phyloP scores from a whole-genome alignment of 2,797 vertebrate species.

The Liasis olivaceus region DNA sequence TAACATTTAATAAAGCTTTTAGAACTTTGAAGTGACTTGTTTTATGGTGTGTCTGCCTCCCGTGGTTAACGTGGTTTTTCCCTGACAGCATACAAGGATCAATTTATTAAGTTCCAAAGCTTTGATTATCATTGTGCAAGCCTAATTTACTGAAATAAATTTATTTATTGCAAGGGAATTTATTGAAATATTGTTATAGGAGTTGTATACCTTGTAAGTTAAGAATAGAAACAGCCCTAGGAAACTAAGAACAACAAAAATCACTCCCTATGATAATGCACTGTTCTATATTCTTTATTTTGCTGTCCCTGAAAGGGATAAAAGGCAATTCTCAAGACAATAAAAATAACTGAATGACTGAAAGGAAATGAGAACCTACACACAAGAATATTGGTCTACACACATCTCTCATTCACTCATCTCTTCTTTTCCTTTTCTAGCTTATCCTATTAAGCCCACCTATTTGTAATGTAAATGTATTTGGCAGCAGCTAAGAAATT shows the following conservation, averaged over 20 bases:
- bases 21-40: too few species aligned
- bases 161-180: not conserved
- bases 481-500: too few species aligned
- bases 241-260: not conserved
- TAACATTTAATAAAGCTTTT: too few species aligned
- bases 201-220: not conserved
- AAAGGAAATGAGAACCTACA: not conserved
- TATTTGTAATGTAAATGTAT: too few species aligned
- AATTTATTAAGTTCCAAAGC: not conserved
- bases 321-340: not conserved
- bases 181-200: not conserved
- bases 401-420: not conserved
- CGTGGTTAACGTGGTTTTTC: too few species aligned
- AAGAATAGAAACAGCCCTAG: not conserved
- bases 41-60: too few species aligned
- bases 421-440: too few species aligned
- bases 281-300: not conserved
- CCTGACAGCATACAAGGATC: too few species aligned
- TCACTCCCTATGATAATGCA: slow-evolving; percentile 8
- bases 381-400: not conserved
- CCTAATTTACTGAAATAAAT: not conserved
- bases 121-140: not conserved
- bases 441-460: too few species aligned
- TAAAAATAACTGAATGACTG: not conserved
- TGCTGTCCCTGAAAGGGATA: not conserved